phyloP scores from a whole-genome alignment of 2,888 invertebrate genomes.

The Dorcus hopei region DNA sequence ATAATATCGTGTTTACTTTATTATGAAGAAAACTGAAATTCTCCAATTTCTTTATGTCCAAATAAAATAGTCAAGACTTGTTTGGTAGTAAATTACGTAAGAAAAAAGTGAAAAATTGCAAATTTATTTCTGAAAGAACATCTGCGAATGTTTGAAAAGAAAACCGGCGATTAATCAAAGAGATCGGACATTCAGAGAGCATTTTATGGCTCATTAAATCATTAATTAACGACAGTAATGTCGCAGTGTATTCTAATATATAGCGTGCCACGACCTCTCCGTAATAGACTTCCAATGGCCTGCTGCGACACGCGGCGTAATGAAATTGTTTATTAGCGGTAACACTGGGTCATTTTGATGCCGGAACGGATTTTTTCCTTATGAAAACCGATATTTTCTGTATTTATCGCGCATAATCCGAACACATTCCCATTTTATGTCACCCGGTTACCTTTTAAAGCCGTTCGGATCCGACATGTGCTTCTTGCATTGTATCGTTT shows the following conservation, averaged over 20 bases:
- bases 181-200: constrained; percentile 10
- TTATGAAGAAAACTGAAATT: too few relatives aligned
- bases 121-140: too few relatives aligned
- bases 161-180: constrained; percentile 12
- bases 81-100: too few relatives aligned
- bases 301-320: constrained; percentile 11
- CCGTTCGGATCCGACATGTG: not conserved
- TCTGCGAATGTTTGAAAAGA: not conserved
- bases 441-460: constrained; percentile 2
- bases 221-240: constrained; percentile 17
- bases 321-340: constrained; percentile 16
- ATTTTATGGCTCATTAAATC: constrained; percentile 16
- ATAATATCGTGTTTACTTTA: too few relatives aligned
- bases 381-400: constrained; percentile 9
- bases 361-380: constrained; percentile 1
- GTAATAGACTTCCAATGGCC: constrained; percentile 4
- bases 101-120: too few relatives aligned
- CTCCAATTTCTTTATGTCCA: too few relatives aligned
- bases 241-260: constrained; percentile 14
- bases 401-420: constrained; percentile 9
- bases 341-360: constrained; percentile 13
- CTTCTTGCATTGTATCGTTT: constrained; percentile 1
- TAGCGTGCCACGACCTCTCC: constrained; percentile 12
- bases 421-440: constrained; percentile 7
- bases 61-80: too few relatives aligned